Base-by-base conservation (phyloP, 2,113 vertebrate genomes). In the Anguilla japonica region DNA sequence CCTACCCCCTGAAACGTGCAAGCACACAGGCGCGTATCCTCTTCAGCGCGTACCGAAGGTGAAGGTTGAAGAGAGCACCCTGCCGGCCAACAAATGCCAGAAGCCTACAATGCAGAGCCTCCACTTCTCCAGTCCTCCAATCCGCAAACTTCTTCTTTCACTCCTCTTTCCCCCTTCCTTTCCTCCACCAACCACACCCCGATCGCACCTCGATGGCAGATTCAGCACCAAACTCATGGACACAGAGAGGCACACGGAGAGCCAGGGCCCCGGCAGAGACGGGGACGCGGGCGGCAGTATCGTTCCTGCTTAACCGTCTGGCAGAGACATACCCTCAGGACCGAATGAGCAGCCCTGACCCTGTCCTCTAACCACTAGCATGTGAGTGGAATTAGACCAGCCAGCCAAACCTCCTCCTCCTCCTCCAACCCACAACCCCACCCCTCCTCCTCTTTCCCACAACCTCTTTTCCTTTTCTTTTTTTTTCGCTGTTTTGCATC, bases 341-440 rank as follows among this genome's bases (percentile, higher is more conserved):
- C 29, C 43, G 22, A 2, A 86, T 84, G 11, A 86, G 81, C 56
- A 81, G 85, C 83, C 87, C 87, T 91, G 84, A 84, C 79, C 85
- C 60, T 46, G 78, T 88, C 86, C 83, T 84, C 85, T 87, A 94
- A 94, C 93, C 57, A 89, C 88, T 85, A 93, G 90, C 94, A 95
- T 95, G 94, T 95, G 94, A 95, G 84, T 83, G 88, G 92, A 83
- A 93, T 95, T 94, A 95, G 82, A 0, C 88, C 34, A 85, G 86
- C 43, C 16, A 90, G 87, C 71, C 71, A 86, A 60, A 11, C 41
- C 86, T 34, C 79, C 40, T 67, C n/a, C 60, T 29, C 41, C 86
- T 56, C 34, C 79, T 79, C 22, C 2, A 11, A 6, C 71, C 71
- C 26, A 83, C n/a, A 75, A 41, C 34, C 60, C 29, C 87, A 60